Base-by-base conservation (phyloP, 2,797 vertebrate genomes). In the Siniperca obscura region DNA sequence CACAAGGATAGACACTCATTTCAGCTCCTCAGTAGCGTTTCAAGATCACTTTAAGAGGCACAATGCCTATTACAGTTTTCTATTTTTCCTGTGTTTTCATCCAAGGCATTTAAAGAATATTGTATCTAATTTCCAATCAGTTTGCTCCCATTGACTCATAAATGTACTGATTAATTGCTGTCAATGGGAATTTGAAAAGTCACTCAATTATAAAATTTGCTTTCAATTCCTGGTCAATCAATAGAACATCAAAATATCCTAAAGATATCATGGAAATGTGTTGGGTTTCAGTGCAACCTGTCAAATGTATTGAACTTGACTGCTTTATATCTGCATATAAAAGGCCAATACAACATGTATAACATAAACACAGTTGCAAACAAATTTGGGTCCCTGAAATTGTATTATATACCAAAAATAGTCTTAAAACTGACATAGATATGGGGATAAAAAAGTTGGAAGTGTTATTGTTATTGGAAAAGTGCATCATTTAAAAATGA, bases 11-110 rank as follows among this genome's bases (percentile, higher is more conserved):
- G 85, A 70, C 62, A 52, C 62, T 76, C 68, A 50, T 62, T 69
- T 70, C 78, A 78, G 69, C 68, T 78, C 34, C 56, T 80, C 56
- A 74, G 64, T 80, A 73, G 84, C 77, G 79, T 89, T 80, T 92
- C 36, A 78, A 74, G 64, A 86, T 83, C 61, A 66, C 56, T 78
- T 59, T 36, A 78, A 81, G n/a, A 81, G n/a, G 36, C 62, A 44
- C 70, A 70, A 34, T 78, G 36, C 25, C 17, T 42, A 7, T 70
- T 74, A 13, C 16, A 38, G 10, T 73, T 59, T 64, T 16, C 13
- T 22, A 8, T 40, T 25, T 69, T 6, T 12, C 0, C 17, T 3
- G 12, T 52, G 8, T 34, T 75, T 69, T 40, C 6, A 50, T 78
- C 7, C 3, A 27, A 22, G 7, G 17, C 30, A 67, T 40, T 22